phyloP scores from a whole-genome alignment of 2,797 vertebrate species.

The Fundulus diaphanus region DNA sequence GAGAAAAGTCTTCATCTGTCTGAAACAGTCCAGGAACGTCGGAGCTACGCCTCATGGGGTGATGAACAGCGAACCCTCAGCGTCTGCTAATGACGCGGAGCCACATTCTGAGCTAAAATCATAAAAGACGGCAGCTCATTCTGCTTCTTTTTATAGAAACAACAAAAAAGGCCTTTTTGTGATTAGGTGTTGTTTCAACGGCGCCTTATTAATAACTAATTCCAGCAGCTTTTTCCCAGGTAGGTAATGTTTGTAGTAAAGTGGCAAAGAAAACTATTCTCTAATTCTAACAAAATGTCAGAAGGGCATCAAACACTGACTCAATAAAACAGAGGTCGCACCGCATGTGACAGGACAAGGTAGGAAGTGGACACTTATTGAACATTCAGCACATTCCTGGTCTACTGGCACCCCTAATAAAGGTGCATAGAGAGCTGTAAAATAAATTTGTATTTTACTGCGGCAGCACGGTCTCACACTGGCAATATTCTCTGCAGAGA shows the following conservation, averaged over 20 bases:
- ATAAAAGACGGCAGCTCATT: constrained; percentile 15
- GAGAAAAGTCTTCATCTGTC: constrained; percentile 39
- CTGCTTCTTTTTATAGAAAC: background rate
- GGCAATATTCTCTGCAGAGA: background rate
- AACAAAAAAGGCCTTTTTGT: constrained; percentile 34
- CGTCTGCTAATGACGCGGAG: constrained; percentile 41
- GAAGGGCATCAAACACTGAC: constrained; percentile 4
- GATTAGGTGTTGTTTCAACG: constrained; percentile 5
- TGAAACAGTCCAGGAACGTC: constrained; percentile 42
- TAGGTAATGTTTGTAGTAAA: background rate
- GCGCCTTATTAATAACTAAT: constrained; percentile 24
- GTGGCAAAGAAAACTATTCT: background rate
- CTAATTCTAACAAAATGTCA: background rate
- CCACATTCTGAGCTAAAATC: constrained; percentile 6
- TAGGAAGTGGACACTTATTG: constrained; percentile 43
- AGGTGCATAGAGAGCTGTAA: background rate
- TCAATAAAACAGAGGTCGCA: constrained; percentile 34
- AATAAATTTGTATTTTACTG: background rate
- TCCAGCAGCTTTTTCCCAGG: constrained; percentile 30
- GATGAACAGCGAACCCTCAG: constrained; percentile 29
- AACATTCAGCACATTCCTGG: background rate
- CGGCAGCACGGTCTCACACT: background rate
- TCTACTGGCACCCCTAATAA: background rate
- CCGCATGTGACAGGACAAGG: constrained; percentile 27
- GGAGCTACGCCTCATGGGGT: constrained; percentile 14